Evolutionary conservation across 2,888 invertebrate genomes (phyloP).

Genomic region (Mythimna albipuncta): DNA sequence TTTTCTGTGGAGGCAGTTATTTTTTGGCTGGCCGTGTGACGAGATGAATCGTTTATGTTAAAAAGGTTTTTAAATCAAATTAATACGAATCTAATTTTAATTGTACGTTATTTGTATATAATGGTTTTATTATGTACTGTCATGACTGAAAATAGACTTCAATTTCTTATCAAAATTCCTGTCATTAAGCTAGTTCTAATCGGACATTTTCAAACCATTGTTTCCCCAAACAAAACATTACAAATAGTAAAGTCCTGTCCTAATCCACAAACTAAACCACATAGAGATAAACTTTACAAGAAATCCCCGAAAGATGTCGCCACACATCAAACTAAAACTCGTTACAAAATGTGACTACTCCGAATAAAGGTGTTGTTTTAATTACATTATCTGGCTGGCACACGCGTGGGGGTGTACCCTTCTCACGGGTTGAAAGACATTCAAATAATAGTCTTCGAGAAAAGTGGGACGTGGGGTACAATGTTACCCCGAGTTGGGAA

Average conservation of each 20-base stretch:
- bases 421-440: conserved; percentile 90
- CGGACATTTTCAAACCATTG: background rate
- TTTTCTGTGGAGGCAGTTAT: conserved; percentile 3
- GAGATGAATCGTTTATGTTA: background rate
- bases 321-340: conserved; percentile 77
- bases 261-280: conserved; percentile 50
- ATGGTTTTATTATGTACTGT: background rate
- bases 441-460: conserved; percentile 89
- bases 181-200: background rate
- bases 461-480: conserved; percentile 74
- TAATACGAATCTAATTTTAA: background rate
- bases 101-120: background rate
- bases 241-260: conserved; percentile 36
- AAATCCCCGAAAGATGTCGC: conserved; percentile 64
- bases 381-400: conserved; percentile 89
- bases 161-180: too few species aligned
- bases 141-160: too few species aligned
- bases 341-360: conserved; percentile 80
- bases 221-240: conserved; percentile 18
- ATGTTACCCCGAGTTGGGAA: conserved; percentile 72
- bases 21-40: conserved; percentile 3
- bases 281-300: conserved; percentile 61
- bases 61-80: background rate
- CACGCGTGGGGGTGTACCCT: conserved; percentile 87
- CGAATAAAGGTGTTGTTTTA: conserved; percentile 90